These are phyloP conservation scores for Cuniculus paca DNA, from an alignment of 2,797 vertebrate genomes.

Conservation along the genomic window DNA sequence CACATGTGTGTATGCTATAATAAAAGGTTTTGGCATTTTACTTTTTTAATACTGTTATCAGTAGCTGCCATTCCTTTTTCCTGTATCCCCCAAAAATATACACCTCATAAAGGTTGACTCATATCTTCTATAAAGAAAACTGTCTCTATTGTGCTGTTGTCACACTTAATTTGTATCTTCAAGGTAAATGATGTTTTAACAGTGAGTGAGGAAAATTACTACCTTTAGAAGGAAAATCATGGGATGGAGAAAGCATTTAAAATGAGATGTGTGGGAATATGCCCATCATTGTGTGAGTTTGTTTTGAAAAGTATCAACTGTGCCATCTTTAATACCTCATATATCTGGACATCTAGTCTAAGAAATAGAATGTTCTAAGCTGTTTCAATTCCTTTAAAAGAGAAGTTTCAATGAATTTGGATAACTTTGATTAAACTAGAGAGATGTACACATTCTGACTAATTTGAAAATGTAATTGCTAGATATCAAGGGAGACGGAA, in stretches of 20 bases:
- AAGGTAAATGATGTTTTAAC: constrained; percentile 48
- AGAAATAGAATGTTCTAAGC: neutral
- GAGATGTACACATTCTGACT: neutral
- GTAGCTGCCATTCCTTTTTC: neutral
- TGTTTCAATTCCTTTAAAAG: constrained; percentile 5
- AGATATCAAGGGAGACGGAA: neutral
- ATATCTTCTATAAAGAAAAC: neutral
- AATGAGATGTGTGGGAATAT: constrained; percentile 2
- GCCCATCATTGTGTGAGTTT: constrained; percentile 11
- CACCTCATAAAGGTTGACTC: neutral
- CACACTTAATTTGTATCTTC: constrained; percentile 65
- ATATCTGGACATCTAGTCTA: neutral
- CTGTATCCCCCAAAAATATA: neutral
- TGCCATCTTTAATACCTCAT: neutral
- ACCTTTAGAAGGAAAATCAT: neutral
- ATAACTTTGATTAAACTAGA: constrained; percentile 1
- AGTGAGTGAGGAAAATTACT: constrained; percentile 41
- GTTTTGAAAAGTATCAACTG: constrained; percentile 15
- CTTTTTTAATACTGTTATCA: neutral
- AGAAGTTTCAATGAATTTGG: constrained; percentile 7
- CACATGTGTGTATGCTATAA: neutral
- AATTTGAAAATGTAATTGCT: neutral
- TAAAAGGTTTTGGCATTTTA: neutral
- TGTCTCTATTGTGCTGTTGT: neutral
- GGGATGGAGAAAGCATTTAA: neutral